phyloP scores from a whole-genome alignment of 1,140 invertebrate genomes.

The Drosophila ohnishii region DNA sequence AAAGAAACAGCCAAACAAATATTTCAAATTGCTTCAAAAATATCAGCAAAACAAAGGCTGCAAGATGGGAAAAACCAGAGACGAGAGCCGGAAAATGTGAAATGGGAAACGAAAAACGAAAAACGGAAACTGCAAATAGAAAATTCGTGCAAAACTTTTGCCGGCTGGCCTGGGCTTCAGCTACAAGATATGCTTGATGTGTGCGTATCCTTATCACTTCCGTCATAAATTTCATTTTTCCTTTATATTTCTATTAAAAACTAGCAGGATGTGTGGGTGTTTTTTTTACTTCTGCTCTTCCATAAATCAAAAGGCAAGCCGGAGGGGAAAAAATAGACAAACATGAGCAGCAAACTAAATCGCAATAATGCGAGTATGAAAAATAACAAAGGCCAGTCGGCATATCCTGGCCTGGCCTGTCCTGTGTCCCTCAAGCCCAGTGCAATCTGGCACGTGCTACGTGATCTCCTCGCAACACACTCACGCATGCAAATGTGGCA shows the following conservation, averaged over 20 bases:
- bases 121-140: conserved; percentile 75
- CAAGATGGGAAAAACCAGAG: neutral
- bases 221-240: conserved; percentile 81
- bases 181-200: conserved; percentile 62
- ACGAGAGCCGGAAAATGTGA: conserved; percentile 6
- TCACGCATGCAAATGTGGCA: conserved; percentile 80
- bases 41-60: conserved; percentile 15
- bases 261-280: conserved; percentile 42
- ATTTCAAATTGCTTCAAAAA: conserved; percentile 68
- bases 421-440: conserved; percentile 35
- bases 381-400: conserved; percentile 49
- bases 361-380: conserved; percentile 72
- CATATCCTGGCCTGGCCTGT: conserved; percentile 29
- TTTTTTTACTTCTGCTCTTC: conserved; percentile 8
- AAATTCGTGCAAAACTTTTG: conserved; percentile 65
- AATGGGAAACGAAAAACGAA: conserved; percentile 40
- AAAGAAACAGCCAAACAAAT: conserved; percentile 35
- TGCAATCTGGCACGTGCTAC: conserved; percentile 78
- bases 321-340: conserved; percentile 8
- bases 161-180: conserved; percentile 31
- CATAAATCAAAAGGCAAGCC: conserved; percentile 70
- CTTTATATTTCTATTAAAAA: conserved; percentile 81
- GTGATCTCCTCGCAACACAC: conserved; percentile 63
- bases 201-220: conserved; percentile 75
- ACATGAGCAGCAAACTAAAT: conserved; percentile 63